phyloP scores from a whole-genome alignment of 2,113 vertebrate genomes.

The Catharus minimus region DNA sequence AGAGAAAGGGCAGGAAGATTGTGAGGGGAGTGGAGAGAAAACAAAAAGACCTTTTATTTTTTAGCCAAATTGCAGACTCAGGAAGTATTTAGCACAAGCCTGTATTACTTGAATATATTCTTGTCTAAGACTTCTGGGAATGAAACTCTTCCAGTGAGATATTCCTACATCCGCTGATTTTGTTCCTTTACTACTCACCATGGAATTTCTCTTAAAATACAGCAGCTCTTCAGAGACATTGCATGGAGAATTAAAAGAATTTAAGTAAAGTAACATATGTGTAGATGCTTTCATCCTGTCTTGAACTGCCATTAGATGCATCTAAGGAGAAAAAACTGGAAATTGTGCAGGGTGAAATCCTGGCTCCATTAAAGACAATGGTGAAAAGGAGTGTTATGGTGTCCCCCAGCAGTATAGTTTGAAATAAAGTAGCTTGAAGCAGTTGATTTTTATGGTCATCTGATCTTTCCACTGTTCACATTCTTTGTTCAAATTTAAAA shows the following conservation, averaged over 20 bases:
- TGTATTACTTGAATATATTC: neutral
- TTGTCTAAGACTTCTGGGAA: neutral
- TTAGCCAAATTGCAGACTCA: neutral
- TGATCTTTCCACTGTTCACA: neutral
- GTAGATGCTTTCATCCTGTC: neutral
- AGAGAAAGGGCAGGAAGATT: neutral
- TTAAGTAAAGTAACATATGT: slow-evolving; percentile 32
- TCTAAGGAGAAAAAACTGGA: slow-evolving; percentile 17
- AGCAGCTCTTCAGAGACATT: neutral
- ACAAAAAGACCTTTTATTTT: neutral
- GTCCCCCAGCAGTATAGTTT: neutral
- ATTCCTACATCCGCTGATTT: slow-evolving; percentile 21
- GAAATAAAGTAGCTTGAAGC: neutral
- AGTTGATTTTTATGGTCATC: neutral
- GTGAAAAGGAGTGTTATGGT: neutral
- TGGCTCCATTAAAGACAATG: neutral
- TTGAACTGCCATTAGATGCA: neutral
- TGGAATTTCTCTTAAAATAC: slow-evolving; percentile 41
- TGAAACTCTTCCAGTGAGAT: neutral
- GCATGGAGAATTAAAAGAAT: slow-evolving; percentile 16
- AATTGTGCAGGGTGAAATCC: neutral
- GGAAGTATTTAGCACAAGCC: neutral
- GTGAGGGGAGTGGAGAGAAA: neutral
- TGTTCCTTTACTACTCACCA: slow-evolving; percentile 3
- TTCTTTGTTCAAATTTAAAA: slow-evolving; percentile 20